These are phyloP conservation scores for Plagiodera versicolora DNA, from an alignment of 2,888 invertebrate genomes.

Conservation along the genomic window DNA sequence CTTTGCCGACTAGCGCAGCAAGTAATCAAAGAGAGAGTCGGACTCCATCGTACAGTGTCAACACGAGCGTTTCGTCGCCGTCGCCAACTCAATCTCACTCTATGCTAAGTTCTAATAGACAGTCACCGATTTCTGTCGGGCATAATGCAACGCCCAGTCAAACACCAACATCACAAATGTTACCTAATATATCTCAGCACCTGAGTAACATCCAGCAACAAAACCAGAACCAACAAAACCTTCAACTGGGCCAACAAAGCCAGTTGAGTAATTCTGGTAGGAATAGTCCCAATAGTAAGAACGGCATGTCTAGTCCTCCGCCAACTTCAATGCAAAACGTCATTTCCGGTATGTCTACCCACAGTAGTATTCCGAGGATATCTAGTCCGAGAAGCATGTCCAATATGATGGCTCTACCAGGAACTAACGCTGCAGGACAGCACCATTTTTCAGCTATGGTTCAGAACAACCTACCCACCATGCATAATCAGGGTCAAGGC, in stretches of 20 bases:
- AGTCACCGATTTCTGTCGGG: constrained; percentile 24
- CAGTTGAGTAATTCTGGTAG: constrained; percentile 11
- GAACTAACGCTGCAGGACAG: constrained; percentile 3
- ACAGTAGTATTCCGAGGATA: constrained; percentile 16
- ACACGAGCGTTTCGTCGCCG: constrained; percentile 25
- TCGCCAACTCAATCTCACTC: constrained; percentile 35
- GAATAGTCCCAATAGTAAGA: constrained; percentile 16
- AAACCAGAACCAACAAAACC: neutral
- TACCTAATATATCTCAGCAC: constrained; percentile 32
- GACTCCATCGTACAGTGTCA: constrained; percentile 18
- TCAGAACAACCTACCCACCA: constrained; percentile 17
- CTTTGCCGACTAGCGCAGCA: constrained; percentile 24
- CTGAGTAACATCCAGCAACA: constrained; percentile 26
- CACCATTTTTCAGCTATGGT: constrained; percentile 1
- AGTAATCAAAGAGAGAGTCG: constrained; percentile 28
- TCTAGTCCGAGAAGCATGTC: constrained; percentile 19
- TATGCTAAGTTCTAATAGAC: constrained; percentile 27
- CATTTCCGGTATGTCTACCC: constrained; percentile 10
- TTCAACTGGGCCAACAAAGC: constrained; percentile 12
- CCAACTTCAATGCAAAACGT: constrained; percentile 19
- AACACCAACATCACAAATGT: constrained; percentile 27
- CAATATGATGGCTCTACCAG: constrained; percentile 1
- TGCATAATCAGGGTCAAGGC: constrained; percentile 5
- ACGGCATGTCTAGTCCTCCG: constrained; percentile 23
- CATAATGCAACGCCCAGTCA: constrained; percentile 27